Evolutionary conservation across 1,140 invertebrate genomes (phyloP).

Genomic region (Penaeus chinensis): DNA sequence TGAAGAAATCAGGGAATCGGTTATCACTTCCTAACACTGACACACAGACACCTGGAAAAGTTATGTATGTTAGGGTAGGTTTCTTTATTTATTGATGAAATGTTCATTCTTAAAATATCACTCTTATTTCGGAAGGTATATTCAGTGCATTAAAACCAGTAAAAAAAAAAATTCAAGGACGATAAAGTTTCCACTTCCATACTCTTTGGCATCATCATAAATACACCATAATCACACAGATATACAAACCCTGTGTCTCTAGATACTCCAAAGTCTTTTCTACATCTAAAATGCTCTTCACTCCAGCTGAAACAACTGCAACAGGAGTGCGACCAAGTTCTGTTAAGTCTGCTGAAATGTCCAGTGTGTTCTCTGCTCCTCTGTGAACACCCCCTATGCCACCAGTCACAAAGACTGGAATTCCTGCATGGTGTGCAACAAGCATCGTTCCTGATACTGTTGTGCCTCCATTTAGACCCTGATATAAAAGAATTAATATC

Average conservation of each 20-base stretch:
- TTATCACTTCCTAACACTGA: constrained; percentile 75
- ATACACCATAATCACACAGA: background rate
- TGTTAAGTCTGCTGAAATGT: constrained; percentile 94
- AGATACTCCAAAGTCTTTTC: constrained; percentile 93
- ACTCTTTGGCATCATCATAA: background rate
- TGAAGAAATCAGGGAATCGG: constrained; percentile 92
- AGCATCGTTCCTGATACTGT: constrained; percentile 96
- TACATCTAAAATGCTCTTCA: constrained; percentile 98
- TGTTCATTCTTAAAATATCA: too few species aligned
- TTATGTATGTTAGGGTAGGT: too few species aligned
- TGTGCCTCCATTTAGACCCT: constrained; percentile 87
- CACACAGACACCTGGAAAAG: constrained; percentile 88
- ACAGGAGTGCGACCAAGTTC: constrained; percentile 90
- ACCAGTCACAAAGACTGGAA: constrained; percentile 94
- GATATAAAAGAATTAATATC: constrained; percentile 57
- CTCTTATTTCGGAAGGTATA: background rate
- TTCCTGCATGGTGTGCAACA: constrained; percentile 81
- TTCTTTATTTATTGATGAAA: too few species aligned
- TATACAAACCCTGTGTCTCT: constrained; percentile 68
- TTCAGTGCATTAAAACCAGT: background rate
- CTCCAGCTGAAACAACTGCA: constrained; percentile 92
- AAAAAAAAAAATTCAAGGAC: too few species aligned
- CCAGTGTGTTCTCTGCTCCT: constrained; percentile 83
- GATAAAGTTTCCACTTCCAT: background rate
- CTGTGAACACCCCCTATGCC: constrained; percentile 95